These are phyloP conservation scores for Drosophila sp. DNA, from an alignment of 1,140 invertebrate species.

Conservation along the genomic window DNA sequence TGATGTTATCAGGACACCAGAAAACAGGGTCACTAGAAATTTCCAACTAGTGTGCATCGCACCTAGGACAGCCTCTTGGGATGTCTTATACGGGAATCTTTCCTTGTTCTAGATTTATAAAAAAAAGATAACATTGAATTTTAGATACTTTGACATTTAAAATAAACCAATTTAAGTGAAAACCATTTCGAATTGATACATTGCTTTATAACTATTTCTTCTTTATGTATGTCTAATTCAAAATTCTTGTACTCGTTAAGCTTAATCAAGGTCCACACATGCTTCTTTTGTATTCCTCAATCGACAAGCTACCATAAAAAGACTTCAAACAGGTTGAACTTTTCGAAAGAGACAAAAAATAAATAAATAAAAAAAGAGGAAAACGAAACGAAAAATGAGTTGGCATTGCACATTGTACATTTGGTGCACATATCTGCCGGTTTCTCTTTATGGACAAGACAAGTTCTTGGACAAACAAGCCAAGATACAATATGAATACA, in stretches of 20 bases:
- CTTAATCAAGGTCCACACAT: slow-evolving; percentile 16
- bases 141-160: too few relatives aligned
- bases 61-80: too few relatives aligned
- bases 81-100: too few relatives aligned
- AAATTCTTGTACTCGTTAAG: slow-evolving; percentile 11
- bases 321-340: slow-evolving; percentile 49
- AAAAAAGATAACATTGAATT: too few relatives aligned
- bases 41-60: too few relatives aligned
- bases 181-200: not conserved
- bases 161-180: too few relatives aligned
- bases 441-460: slow-evolving; percentile 79
- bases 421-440: slow-evolving; percentile 75
- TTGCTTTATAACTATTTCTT: not conserved
- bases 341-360: slow-evolving; percentile 26
- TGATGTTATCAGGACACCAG: too few relatives aligned
- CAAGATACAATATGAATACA: slow-evolving; percentile 43
- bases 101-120: too few relatives aligned
- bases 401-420: slow-evolving; percentile 47
- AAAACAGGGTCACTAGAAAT: too few relatives aligned
- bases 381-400: slow-evolving; percentile 53
- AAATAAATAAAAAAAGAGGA: not conserved
- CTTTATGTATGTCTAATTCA: not conserved
- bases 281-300: slow-evolving; percentile 44
- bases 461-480: slow-evolving; percentile 69
- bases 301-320: slow-evolving; percentile 55